These are phyloP conservation scores for Gadopsis marmoratus DNA, from an alignment of 2,797 vertebrate species.

Conservation along the genomic window DNA sequence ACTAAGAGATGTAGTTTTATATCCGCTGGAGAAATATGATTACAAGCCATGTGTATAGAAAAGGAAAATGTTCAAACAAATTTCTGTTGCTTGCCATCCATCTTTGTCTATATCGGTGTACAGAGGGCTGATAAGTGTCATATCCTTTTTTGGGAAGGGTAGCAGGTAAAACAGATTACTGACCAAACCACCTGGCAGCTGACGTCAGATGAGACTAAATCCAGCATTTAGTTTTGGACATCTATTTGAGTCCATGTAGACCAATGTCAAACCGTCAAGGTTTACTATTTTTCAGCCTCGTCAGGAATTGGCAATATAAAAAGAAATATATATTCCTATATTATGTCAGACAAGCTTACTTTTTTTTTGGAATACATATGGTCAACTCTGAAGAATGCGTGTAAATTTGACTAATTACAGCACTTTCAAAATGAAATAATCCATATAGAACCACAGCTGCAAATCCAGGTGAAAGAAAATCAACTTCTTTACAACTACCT, in stretches of 20 bases:
- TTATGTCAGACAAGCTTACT: not conserved
- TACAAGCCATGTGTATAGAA: not conserved
- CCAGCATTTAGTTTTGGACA: not conserved
- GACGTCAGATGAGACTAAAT: not conserved
- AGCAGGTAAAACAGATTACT: not conserved
- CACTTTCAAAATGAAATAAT: constrained; percentile 1
- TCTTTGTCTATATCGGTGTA: not conserved
- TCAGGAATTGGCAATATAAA: not conserved
- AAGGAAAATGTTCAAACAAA: not conserved
- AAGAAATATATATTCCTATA: too few relatives aligned
- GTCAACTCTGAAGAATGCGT: not conserved
- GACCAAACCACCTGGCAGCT: not conserved
- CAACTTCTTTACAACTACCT: not conserved
- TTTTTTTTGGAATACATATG: not conserved
- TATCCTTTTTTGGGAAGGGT: not conserved
- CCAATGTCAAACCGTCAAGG: not conserved
- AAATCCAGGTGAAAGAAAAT: not conserved
- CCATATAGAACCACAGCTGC: not conserved
- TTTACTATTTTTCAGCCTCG: not conserved
- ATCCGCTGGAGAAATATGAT: not conserved
- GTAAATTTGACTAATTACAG: too few relatives aligned
- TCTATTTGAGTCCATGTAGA: not conserved
- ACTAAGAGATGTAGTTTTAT: not conserved
- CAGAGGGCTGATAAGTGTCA: not conserved
- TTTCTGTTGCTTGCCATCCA: not conserved